These are phyloP conservation scores for Uromys caudimaculatus DNA, from an alignment of 2,797 vertebrate species.

Conservation along the genomic window DNA sequence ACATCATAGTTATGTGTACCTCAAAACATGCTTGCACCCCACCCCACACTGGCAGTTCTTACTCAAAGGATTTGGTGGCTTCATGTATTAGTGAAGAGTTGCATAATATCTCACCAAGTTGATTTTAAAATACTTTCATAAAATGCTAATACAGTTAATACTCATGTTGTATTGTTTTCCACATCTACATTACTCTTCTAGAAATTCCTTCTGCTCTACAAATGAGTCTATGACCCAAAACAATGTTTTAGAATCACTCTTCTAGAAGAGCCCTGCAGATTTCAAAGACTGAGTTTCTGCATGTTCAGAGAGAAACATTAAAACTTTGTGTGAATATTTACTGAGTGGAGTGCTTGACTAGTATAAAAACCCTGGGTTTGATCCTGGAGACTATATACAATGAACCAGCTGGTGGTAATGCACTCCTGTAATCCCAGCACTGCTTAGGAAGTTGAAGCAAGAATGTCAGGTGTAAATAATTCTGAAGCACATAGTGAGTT, in stretches of 20 bases:
- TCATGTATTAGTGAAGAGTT: background rate
- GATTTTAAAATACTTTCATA: background rate
- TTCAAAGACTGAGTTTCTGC: background rate
- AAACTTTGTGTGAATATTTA: background rate
- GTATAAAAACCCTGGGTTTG: background rate
- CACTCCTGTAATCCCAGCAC: background rate
- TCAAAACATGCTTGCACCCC: background rate
- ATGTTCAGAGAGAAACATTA: background rate
- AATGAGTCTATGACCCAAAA: background rate
- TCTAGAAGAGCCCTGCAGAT: background rate
- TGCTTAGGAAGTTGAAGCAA: background rate
- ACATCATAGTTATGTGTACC: background rate
- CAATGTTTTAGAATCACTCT: background rate
- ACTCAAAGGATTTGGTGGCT: background rate
- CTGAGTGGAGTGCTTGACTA: background rate
- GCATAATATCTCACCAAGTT: background rate
- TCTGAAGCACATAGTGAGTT: background rate
- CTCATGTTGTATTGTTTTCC: background rate
- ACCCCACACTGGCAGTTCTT: background rate
- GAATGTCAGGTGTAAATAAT: background rate
- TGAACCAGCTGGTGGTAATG: background rate
- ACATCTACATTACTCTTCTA: background rate
- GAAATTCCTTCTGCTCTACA: background rate
- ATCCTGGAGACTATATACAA: background rate
- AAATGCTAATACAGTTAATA: background rate